phyloP scores from a whole-genome alignment of 1,140 invertebrate genomes.

The Solen grandis region DNA sequence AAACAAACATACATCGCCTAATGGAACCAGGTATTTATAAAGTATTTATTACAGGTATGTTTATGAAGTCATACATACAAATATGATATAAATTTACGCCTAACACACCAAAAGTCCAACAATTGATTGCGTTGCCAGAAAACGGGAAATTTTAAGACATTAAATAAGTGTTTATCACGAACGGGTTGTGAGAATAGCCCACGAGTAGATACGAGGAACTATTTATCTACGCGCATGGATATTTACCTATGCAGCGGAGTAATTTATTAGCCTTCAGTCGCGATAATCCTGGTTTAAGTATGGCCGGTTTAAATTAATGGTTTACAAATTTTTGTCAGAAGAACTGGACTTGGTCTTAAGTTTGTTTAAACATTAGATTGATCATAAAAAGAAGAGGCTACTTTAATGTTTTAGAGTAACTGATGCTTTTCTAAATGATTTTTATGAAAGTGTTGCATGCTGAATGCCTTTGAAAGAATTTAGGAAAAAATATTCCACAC shows the following conservation, averaged over 20 bases:
- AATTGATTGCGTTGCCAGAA: slow-evolving; percentile 47
- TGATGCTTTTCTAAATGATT: no score
- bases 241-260: slow-evolving; percentile 7
- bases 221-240: slow-evolving; percentile 40
- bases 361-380: background rate
- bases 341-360: background rate
- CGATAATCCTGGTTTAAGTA: slow-evolving; percentile 49
- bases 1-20: slow-evolving; percentile 1
- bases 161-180: slow-evolving; percentile 48
- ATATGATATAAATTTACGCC: slow-evolving; percentile 10
- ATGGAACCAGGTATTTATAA: slow-evolving; percentile 41
- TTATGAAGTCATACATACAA: slow-evolving; percentile 21
- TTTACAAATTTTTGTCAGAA: slow-evolving; percentile 1
- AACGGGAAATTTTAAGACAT: slow-evolving; percentile 47
- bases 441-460: no score
- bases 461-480: no score
- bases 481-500: no score
- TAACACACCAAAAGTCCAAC: slow-evolving; percentile 14
- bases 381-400: no score
- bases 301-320: slow-evolving; percentile 15
- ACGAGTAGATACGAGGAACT: slow-evolving; percentile 1
- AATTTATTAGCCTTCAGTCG: slow-evolving; percentile 27
- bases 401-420: no score
- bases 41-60: slow-evolving; percentile 43
- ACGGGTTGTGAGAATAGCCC: slow-evolving; percentile 37